phyloP scores from a whole-genome alignment of 2,113 vertebrate species.

The Procavia capensis region DNA sequence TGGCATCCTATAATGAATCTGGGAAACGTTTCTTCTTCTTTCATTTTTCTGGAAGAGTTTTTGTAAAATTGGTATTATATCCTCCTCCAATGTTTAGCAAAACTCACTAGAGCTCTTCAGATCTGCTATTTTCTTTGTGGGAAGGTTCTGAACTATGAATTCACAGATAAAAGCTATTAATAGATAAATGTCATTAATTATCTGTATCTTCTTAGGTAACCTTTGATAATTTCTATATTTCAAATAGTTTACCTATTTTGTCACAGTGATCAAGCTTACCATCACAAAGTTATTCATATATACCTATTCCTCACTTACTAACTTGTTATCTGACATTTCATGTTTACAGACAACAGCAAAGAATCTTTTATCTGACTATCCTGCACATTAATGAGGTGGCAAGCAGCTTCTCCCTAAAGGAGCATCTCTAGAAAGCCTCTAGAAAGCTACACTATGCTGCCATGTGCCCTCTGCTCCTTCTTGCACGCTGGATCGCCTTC shows the following conservation, averaged over 20 bases:
- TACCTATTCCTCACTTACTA: too few species aligned
- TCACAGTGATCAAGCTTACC: not conserved
- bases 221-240: not conserved
- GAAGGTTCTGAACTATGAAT: not conserved
- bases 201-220: not conserved
- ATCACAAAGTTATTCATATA: not conserved
- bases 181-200: not conserved
- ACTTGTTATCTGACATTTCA: too few species aligned
- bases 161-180: not conserved
- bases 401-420: too few species aligned
- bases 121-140: not conserved
- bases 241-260: not conserved
- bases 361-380: too few species aligned
- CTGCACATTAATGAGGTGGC: too few species aligned
- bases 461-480: too few species aligned
- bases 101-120: not conserved
- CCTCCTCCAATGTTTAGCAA: not conserved
- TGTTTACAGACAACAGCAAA: too few species aligned
- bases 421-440: too few species aligned
- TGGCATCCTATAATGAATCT: not conserved
- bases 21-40: too few species aligned
- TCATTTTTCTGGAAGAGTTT: not conserved
- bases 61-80: not conserved
- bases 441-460: too few species aligned
- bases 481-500: too few species aligned